phyloP scores from a whole-genome alignment of 35 echinoderm and acorn worm genomes.

The Patiria miniata region DNA sequence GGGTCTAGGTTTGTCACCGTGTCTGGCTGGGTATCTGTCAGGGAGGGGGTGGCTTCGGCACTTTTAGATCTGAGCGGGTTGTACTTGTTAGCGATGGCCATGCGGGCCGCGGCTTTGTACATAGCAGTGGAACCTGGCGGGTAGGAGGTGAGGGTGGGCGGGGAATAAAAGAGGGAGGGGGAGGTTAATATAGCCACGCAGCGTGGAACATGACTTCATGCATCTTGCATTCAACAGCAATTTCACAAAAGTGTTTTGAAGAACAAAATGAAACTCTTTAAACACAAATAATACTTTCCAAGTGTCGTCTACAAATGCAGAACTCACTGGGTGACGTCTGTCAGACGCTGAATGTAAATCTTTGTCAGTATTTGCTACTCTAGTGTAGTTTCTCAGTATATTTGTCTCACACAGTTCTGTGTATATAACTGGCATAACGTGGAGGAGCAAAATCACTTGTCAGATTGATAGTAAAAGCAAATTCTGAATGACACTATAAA shows the following conservation, averaged over 20 bases:
- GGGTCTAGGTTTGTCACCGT: not conserved
- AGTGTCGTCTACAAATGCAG: too few species aligned
- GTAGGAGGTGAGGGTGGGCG: not conserved
- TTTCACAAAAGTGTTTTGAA: not conserved
- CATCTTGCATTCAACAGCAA: too few species aligned
- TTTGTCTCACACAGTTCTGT: too few species aligned
- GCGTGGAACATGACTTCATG: not conserved
- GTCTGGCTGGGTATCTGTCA: not conserved
- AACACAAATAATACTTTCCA: too few species aligned
- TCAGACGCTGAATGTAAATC: too few species aligned
- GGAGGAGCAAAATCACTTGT: too few species aligned
- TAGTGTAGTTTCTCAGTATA: too few species aligned
- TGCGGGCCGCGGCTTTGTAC: slow-evolving; percentile 24
- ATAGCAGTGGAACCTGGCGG: slow-evolving; percentile 17
- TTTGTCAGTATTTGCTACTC: too few species aligned
- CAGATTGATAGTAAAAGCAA: too few species aligned
- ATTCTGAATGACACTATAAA: too few species aligned
- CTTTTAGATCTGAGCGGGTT: slow-evolving; percentile 33
- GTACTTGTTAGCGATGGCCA: slow-evolving; percentile 40
- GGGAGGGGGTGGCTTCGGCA: not conserved
- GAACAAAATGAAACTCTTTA: not conserved
- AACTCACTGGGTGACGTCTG: too few species aligned
- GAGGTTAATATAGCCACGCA: not conserved
- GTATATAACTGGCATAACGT: too few species aligned
- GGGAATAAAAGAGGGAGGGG: not conserved